phyloP scores from a whole-genome alignment of 92 coral and sea anemone genomes.

The Siderastrea radians region DNA sequence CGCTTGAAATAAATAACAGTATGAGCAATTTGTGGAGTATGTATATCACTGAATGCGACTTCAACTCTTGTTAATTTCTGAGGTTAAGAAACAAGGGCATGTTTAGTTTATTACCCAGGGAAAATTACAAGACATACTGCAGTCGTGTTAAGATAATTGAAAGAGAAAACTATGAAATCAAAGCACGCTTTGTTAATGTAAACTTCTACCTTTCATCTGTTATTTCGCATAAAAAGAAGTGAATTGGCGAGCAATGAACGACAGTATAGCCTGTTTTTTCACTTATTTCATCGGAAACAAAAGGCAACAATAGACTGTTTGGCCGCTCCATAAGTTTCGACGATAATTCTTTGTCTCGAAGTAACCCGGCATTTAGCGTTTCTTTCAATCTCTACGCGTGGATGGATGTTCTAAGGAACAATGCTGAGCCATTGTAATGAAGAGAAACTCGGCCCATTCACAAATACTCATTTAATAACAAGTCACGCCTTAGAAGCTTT shows the following conservation, averaged over 20 bases:
- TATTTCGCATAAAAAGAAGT: not conserved
- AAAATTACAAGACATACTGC: not conserved
- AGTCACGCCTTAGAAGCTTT: constrained; percentile 34
- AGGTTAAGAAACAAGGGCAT: not conserved
- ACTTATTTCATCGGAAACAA: constrained; percentile 1
- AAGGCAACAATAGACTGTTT: constrained; percentile 19
- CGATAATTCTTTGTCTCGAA: not conserved
- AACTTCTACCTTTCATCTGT: not conserved
- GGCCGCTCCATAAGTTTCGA: not conserved
- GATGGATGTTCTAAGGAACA: constrained; percentile 2
- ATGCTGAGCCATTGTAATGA: not conserved
- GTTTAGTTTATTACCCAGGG: not conserved
- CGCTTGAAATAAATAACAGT: too few relatives aligned
- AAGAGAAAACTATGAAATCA: constrained; percentile 16
- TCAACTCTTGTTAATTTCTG: not conserved
- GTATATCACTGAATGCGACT: not conserved
- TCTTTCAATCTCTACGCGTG: constrained; percentile 14
- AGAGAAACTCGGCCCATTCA: constrained; percentile 1
- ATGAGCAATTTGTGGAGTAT: not conserved
- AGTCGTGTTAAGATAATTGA: constrained; percentile 13
- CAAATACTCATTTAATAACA: constrained; percentile 22
- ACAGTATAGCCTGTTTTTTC: not conserved
- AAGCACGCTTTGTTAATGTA: constrained; percentile 17
- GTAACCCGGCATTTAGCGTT: constrained; percentile 14
- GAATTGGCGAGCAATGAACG: constrained; percentile 19